Conservation (phyloP, 2,888 invertebrate species). For the Drosophila anomalata region DNA sequence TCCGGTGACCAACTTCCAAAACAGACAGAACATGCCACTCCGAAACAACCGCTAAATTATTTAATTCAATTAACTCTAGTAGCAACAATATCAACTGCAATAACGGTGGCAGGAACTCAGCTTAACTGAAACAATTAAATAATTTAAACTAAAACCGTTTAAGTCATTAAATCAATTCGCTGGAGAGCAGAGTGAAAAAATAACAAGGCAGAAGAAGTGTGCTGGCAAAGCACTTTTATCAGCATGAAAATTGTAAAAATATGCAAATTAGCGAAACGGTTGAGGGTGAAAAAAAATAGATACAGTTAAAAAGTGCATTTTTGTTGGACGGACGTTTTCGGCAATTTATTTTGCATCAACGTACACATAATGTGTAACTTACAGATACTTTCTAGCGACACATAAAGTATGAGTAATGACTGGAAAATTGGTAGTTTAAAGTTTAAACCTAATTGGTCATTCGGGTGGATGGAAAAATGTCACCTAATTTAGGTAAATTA, state of each 20-base stretch:
- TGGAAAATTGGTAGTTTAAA: constrained; percentile 16
- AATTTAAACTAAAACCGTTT: constrained; percentile 53
- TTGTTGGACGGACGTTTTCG: neutral
- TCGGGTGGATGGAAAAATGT: constrained; percentile 5
- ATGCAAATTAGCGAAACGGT: constrained; percentile 49
- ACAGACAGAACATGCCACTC: neutral
- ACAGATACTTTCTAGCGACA: neutral
- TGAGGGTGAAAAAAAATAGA: constrained; percentile 10
- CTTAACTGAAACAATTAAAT: constrained; percentile 60
- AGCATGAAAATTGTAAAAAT: constrained; percentile 51
- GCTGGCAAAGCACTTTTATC: constrained; percentile 37
- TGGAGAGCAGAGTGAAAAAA: constrained; percentile 9
- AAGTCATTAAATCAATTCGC: constrained; percentile 67
- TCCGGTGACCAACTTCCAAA: constrained; percentile 18
- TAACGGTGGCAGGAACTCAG: constrained; percentile 11
- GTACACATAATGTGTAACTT: neutral
- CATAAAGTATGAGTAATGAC: constrained; percentile 12
- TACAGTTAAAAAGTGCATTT: constrained; percentile 17
- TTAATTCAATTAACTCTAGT: constrained; percentile 63
- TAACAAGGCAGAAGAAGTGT: constrained; percentile 1
- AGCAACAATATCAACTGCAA: constrained; percentile 7
- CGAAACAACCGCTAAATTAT: constrained; percentile 57
- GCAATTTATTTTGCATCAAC: constrained; percentile 36
- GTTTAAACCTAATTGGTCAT: constrained; percentile 28
- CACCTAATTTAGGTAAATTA: constrained; percentile 9